These are phyloP conservation scores for Lasioglossum figueresi DNA, from an alignment of 2,888 invertebrate species.

Conservation along the genomic window DNA sequence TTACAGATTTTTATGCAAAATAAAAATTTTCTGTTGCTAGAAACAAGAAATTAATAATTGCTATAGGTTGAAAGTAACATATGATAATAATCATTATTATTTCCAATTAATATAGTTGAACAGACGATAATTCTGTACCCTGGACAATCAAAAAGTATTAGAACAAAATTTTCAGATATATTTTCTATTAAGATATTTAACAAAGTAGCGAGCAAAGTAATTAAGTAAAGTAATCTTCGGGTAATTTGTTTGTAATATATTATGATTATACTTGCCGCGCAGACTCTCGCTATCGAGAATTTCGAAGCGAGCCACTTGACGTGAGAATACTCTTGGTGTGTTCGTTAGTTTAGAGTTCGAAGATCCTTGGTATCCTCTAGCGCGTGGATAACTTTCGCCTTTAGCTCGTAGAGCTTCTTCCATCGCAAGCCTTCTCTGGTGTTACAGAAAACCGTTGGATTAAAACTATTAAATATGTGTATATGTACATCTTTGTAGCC, in stretches of 20 bases:
- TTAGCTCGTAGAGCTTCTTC: conserved; percentile 88
- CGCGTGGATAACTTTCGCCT: conserved; percentile 82
- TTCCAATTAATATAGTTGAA: no score
- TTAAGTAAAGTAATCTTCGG: background rate
- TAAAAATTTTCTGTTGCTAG: no score
- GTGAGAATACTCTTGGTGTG: conserved; percentile 90
- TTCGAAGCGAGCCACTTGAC: conserved; percentile 90
- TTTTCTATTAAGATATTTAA: background rate
- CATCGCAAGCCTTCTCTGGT: conserved; percentile 88
- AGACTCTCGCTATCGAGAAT: conserved; percentile 88
- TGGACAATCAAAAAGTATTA: background rate
- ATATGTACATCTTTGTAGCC: no score
- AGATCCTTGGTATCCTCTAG: conserved; percentile 68
- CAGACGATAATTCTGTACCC: background rate
- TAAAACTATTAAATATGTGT: background rate
- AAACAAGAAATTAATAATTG: no score
- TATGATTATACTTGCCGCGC: conserved; percentile 79
- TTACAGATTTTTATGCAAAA: no score
- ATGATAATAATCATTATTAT: no score
- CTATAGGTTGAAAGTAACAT: no score
- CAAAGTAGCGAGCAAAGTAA: no score
- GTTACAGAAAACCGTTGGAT: conserved; percentile 2
- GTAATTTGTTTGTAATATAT: background rate
- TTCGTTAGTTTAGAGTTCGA: conserved; percentile 71
- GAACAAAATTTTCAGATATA: background rate